phyloP scores from a whole-genome alignment of 2,888 invertebrate species.

The Melanostoma scalare region DNA sequence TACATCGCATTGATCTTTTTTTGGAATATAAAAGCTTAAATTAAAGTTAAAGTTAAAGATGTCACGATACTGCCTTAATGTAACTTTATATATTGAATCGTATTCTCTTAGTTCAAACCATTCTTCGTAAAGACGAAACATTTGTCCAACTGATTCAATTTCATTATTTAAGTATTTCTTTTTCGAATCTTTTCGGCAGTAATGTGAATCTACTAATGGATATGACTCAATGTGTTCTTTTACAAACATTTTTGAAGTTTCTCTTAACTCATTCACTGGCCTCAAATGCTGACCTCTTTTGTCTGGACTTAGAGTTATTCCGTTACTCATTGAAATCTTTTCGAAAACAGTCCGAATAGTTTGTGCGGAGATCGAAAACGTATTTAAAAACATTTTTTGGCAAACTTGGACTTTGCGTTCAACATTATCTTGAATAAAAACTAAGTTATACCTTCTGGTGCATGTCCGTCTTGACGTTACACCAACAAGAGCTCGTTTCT shows the following conservation, averaged over 20 bases:
- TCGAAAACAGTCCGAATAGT: conserved; percentile 12
- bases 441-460: neutral
- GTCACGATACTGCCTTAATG: conserved; percentile 50
- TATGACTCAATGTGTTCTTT: too few relatives aligned
- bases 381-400: conserved; percentile 29
- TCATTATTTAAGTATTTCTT: conserved; percentile 4
- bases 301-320: too few relatives aligned
- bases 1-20: conserved; percentile 65
- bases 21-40: conserved; percentile 65
- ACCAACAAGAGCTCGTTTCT: conserved; percentile 1
- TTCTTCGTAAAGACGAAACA: conserved; percentile 10
- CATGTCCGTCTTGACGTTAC: conserved; percentile 7
- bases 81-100: conserved; percentile 5
- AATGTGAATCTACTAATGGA: too few relatives aligned
- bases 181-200: too few relatives aligned
- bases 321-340: conserved; percentile 11
- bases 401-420: conserved; percentile 17
- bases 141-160: conserved; percentile 14
- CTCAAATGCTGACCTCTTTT: too few relatives aligned
- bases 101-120: conserved; percentile 13
- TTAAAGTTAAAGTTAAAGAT: conserved; percentile 70
- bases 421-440: neutral
- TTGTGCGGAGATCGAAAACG: conserved; percentile 28
- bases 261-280: too few relatives aligned
- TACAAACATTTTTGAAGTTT: too few relatives aligned